Base-by-base conservation (phyloP, 2,888 invertebrate genomes). In the Sceliomorpha sp. region DNA sequence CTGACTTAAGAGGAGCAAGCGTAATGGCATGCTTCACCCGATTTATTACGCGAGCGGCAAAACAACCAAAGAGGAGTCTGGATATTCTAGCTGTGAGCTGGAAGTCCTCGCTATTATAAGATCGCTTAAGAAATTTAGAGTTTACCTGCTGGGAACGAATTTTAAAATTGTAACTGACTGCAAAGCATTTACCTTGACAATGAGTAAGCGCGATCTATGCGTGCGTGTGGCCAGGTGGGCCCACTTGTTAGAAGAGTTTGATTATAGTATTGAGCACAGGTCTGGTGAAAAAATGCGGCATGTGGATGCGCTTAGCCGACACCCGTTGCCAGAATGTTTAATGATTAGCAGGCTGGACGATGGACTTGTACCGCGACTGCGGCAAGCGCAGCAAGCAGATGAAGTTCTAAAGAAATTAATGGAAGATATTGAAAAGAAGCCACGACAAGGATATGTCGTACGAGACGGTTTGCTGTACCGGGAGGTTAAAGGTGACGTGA, bases 61-160 rank as follows among this genome's bases (percentile, higher is more conserved):
- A 20, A 64, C 70, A n/a, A 74, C 59, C 9, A 32, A 53, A 6
- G 40, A 68, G 14, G 44, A 17, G 20, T 17, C 31, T 9, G 24
- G 13, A 1, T 50, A 50, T 31, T 20, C 59, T 7, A 59, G 59
- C 12, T 59, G 50, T 9, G 59, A 59, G 9, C 31, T 60, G 4
- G 51, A 51, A 15, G 51, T 60, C 1, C 34, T 60, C 1, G 60
- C 60, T 2, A 44, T 60, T n/a, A 32, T 60, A 4, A 51, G 42
- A 2, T 14, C 60, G n/a, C 14, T 74, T 8, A 59, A 71, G 7
- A 64, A 70, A 24, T 77, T 78, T 26, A 50, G 73, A 14, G 67
- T 74, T 2, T 78, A 79, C 50, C 40, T 79, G 10, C 31, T 72
- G 5, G 77, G 77, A n/a, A 72, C 53, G 1, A 9, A 36, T 2